phyloP scores from a whole-genome alignment of 1,140 invertebrate species.

The Drosophila athabasca region DNA sequence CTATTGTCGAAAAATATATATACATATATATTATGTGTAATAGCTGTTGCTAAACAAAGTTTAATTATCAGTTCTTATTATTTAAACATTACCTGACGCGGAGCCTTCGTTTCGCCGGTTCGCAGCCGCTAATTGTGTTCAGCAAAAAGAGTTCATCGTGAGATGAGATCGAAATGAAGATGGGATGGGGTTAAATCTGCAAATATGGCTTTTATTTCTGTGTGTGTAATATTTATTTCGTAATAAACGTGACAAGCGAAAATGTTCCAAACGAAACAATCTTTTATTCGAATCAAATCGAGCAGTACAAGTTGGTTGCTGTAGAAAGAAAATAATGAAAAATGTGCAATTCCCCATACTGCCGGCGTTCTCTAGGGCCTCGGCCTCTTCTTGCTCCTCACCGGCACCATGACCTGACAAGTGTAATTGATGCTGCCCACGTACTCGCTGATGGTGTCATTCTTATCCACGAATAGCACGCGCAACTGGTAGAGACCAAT shows the following conservation, averaged over 20 bases:
- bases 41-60: constrained; percentile 75
- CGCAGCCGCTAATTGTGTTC: constrained; percentile 44
- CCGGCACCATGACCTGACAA: constrained; percentile 17
- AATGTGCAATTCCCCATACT: background rate
- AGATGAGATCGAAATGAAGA: background rate
- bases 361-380: background rate
- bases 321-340: too few relatives aligned
- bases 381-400: background rate
- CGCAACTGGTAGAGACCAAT: constrained; percentile 14
- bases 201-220: constrained; percentile 54
- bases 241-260: constrained; percentile 61
- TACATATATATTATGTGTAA: constrained; percentile 59
- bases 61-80: constrained; percentile 62
- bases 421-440: constrained; percentile 17
- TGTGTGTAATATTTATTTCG: constrained; percentile 69
- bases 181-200: constrained; percentile 12
- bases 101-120: constrained; percentile 43
- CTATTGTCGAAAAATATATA: constrained; percentile 73
- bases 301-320: too few relatives aligned
- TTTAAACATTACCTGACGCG: constrained; percentile 11
- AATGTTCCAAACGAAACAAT: constrained; percentile 45
- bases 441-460: constrained; percentile 4
- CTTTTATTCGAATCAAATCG: background rate
- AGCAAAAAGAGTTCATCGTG: constrained; percentile 11
- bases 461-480: background rate